Base-by-base conservation (phyloP, 2,888 invertebrate genomes). In the Syrphus vitripennis region DNA sequence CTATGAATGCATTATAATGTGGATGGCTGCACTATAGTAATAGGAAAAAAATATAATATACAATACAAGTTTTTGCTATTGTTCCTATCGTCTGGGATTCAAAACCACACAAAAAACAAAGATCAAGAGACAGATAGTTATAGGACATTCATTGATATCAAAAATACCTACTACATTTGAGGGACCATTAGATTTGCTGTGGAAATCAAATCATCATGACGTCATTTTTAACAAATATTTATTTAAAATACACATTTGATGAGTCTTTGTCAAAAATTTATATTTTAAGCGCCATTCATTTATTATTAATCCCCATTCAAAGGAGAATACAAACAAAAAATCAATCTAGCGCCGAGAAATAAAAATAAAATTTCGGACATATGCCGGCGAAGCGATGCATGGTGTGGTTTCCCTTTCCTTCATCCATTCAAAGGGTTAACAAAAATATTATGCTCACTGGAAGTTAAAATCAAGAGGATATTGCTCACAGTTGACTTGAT, bases 1-100 rank as follows among this genome's bases (percentile, higher is more conserved):
- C 80, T 72, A 67, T 76, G 83, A 84, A 76, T 84, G 80, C 80
- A 76, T 80, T 80, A 53, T 61, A 76, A 59, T 76, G 37, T 55
- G 24, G 29, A 75, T 63, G 67, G 50, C 50, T 67, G 57, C 63
- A 78, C 29, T 45, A 6, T 29, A 14, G 3, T 10, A 31, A 34
- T 19, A 26, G 67, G 42, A 50, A 48, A 59, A 19, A 12, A 29
- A 31, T 19, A 53, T 24, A 37, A 26, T 42, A 65, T 77, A 65
- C 31, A 57, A 34, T 67, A 65, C 48, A 77, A 59, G 71, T 67
- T 79, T 69, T 78, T 72, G 48, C 21, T 50, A 57, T 53, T 48
- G 16, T 59, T 26, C 55, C 57, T 59, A 50, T 50, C 69, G 53
- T 81, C 69, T 67, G 53, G 69, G 10, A 48, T 16, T 69, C 29